A percentile compares a stretch with the other conserved stretches of the same genome.
Evolutionary conservation across 2,113 vertebrate genomes (phyloP).

Genomic region (Bubo scandiacus): DNA sequence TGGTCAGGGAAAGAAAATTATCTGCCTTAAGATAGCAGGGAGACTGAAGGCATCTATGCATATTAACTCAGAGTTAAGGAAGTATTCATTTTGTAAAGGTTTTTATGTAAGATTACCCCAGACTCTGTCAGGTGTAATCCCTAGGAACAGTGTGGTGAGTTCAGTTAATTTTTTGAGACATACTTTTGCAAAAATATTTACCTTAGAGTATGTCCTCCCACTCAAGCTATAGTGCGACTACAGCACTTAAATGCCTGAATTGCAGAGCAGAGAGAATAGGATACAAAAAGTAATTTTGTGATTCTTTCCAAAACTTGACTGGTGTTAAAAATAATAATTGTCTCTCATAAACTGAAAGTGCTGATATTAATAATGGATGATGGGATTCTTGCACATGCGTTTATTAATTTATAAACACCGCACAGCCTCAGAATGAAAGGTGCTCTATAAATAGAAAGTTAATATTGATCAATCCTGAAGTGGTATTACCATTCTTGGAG

Average conservation of each 20-base stretch:
- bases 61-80: neutral
- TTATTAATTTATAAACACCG: slow-evolving; percentile 62
- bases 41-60: neutral
- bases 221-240: neutral
- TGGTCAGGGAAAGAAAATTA: neutral
- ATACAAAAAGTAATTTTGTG: neutral
- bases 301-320: neutral
- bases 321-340: slow-evolving; percentile 2
- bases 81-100: neutral
- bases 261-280: neutral
- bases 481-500: neutral
- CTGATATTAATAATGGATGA: slow-evolving; percentile 53
- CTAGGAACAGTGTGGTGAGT: neutral
- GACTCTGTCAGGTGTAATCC: neutral
- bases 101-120: neutral
- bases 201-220: neutral
- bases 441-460: slow-evolving; percentile 42
- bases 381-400: slow-evolving; percentile 26
- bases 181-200: neutral
- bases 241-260: neutral
- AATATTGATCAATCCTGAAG: slow-evolving; percentile 50
- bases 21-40: neutral
- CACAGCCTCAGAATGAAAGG: slow-evolving; percentile 7
- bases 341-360: neutral
- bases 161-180: neutral